A percentile compares a stretch with the other conserved stretches of the same genome.
These are phyloP conservation scores for Agapetus fuscipes DNA, from an alignment of 2,888 invertebrate genomes.

Conservation along the genomic window DNA sequence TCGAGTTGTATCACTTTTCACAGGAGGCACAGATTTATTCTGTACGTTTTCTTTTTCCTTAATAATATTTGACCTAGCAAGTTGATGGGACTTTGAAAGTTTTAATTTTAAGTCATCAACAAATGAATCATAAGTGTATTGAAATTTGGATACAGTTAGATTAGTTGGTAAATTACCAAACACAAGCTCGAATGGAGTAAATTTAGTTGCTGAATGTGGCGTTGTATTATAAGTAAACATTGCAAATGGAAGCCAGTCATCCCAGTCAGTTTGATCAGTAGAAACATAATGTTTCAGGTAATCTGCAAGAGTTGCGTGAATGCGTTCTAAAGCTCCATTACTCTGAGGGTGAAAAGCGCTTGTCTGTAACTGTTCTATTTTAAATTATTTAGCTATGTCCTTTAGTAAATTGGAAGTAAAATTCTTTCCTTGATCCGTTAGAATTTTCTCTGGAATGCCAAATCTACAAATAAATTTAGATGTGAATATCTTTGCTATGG, in stretches of 20 bases:
- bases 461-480: neutral
- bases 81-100: too few species aligned
- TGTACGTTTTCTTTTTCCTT: too few species aligned
- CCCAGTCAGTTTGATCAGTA: too few species aligned
- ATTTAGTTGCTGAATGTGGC: conserved; percentile 22
- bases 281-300: too few species aligned
- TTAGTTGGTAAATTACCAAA: neutral
- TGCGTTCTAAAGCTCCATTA: conserved; percentile 25
- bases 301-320: conserved; percentile 24
- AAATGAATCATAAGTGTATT: too few species aligned
- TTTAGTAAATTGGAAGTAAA: conserved; percentile 26
- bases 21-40: too few species aligned
- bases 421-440: conserved; percentile 44
- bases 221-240: too few species aligned
- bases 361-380: conserved; percentile 24
- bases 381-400: conserved; percentile 23
- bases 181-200: neutral
- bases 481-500: neutral
- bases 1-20: too few species aligned
- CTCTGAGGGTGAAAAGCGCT: conserved; percentile 25
- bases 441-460: conserved; percentile 37
- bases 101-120: too few species aligned
- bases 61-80: too few species aligned
- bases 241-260: too few species aligned
- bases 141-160: too few species aligned